Percentiles rank a stretch among this genome's conserved stretches.
phyloP scores from a whole-genome alignment of 2,888 invertebrate species.

The Diloba caeruleocephala region DNA sequence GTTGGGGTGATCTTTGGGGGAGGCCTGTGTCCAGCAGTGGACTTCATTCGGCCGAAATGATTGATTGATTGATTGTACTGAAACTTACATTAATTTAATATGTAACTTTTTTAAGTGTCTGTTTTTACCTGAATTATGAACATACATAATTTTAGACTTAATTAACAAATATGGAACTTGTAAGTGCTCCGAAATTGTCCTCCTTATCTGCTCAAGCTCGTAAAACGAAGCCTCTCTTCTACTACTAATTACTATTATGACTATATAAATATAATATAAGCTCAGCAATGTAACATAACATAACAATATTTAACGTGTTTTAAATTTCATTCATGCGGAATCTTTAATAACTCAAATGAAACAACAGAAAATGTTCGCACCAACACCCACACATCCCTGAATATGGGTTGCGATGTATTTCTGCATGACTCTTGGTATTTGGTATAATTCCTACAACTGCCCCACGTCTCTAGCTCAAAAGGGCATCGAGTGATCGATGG shows the following conservation, averaged over 20 bases:
- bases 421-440: conserved; percentile 23
- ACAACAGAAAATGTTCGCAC: conserved; percentile 37
- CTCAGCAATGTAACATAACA: conserved; percentile 30
- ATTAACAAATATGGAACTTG: too few relatives aligned
- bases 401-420: conserved; percentile 18
- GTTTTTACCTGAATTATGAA: too few relatives aligned
- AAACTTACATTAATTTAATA: too few relatives aligned
- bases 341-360: conserved; percentile 28
- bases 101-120: too few relatives aligned
- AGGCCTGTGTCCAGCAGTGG: too few relatives aligned
- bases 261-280: conserved; percentile 24
- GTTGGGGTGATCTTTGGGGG: too few relatives aligned
- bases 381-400: conserved; percentile 40
- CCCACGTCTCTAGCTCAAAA: conserved; percentile 46
- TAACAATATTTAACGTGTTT: conserved; percentile 1
- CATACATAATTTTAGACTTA: too few relatives aligned
- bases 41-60: too few relatives aligned
- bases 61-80: too few relatives aligned
- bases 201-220: conserved; percentile 11
- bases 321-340: conserved; percentile 40
- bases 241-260: not conserved
- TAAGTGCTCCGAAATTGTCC: conserved; percentile 9
- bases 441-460: conserved; percentile 43
- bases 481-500: conserved; percentile 29
- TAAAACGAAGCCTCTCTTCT: conserved; percentile 14